These are phyloP conservation scores for Galaxea fascicularis DNA, from an alignment of 92 coral and sea anemone genomes.

Conservation along the genomic window DNA sequence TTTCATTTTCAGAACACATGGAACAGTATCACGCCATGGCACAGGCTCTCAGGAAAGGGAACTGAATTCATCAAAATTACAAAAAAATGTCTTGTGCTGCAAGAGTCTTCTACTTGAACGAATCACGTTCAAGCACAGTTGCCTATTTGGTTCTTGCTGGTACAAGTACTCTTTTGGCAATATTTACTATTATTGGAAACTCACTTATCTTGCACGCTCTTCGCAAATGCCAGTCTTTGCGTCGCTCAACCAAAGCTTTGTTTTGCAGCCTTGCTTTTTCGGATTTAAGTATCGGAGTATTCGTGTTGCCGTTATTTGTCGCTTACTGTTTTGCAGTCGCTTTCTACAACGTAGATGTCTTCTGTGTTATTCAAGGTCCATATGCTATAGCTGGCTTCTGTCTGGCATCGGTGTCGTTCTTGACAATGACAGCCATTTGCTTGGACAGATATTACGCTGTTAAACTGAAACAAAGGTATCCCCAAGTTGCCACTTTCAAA, in stretches of 20 bases:
- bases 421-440: slow-evolving; percentile 5
- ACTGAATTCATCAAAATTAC: too few species aligned
- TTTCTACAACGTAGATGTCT: neutral
- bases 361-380: neutral
- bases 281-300: slow-evolving; percentile 17
- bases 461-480: neutral
- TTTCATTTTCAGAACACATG: too few species aligned
- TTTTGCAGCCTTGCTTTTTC: slow-evolving; percentile 25
- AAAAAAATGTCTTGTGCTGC: neutral
- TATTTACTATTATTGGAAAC: slow-evolving; percentile 20
- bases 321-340: neutral
- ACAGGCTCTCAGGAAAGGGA: too few species aligned
- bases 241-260: slow-evolving; percentile 8
- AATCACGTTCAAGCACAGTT: neutral
- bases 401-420: slow-evolving; percentile 16
- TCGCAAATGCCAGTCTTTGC: neutral
- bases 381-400: neutral
- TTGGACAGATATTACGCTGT: slow-evolving; percentile 29
- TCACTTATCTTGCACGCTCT: slow-evolving; percentile 20
- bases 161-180: neutral
- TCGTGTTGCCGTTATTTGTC: slow-evolving; percentile 3
- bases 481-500: neutral
- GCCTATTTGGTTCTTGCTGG: neutral
- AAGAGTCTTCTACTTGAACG: neutral
- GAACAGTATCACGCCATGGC: too few species aligned